Conservation (phyloP, 2,797 vertebrate species). For the Agapornis canus region DNA sequence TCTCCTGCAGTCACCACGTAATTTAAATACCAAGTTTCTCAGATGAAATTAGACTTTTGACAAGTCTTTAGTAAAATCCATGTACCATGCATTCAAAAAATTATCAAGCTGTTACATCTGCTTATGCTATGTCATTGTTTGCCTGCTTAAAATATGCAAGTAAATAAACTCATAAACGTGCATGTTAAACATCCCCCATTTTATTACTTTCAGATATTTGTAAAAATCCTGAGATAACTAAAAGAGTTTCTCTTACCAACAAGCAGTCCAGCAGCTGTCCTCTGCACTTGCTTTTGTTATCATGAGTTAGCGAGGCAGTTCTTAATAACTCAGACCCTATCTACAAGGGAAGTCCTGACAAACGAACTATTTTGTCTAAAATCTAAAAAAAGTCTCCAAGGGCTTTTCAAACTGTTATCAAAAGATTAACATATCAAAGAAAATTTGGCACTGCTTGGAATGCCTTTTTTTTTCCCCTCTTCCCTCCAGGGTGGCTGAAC, state of each 20-base stretch:
- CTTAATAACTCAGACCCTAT: slow-evolving; percentile 69
- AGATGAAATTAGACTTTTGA: not conserved
- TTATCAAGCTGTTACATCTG: not conserved
- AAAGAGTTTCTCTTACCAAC: slow-evolving; percentile 66
- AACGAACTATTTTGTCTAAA: slow-evolving; percentile 78
- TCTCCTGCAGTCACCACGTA: not conserved
- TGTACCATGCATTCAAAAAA: not conserved
- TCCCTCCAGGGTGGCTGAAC: slow-evolving; percentile 48
- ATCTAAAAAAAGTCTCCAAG: slow-evolving; percentile 72
- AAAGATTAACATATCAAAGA: slow-evolving; percentile 74
- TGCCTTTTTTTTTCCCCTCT: not conserved
- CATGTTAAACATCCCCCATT: not conserved
- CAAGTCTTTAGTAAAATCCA: not conserved
- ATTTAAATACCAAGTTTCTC: not conserved
- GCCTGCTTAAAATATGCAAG: not conserved
- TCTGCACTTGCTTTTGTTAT: slow-evolving; percentile 62
- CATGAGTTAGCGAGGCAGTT: slow-evolving; percentile 41
- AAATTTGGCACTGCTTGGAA: slow-evolving; percentile 67
- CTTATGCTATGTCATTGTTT: not conserved
- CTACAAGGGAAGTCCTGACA: slow-evolving; percentile 75
- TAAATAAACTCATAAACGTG: not conserved
- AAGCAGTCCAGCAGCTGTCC: slow-evolving; percentile 58
- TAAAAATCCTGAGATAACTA: not conserved
- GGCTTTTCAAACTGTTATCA: slow-evolving; percentile 75
- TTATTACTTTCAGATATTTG: not conserved